Base-by-base conservation (phyloP, 2,888 invertebrate genomes). In the Cosmorhoe ocellata region DNA sequence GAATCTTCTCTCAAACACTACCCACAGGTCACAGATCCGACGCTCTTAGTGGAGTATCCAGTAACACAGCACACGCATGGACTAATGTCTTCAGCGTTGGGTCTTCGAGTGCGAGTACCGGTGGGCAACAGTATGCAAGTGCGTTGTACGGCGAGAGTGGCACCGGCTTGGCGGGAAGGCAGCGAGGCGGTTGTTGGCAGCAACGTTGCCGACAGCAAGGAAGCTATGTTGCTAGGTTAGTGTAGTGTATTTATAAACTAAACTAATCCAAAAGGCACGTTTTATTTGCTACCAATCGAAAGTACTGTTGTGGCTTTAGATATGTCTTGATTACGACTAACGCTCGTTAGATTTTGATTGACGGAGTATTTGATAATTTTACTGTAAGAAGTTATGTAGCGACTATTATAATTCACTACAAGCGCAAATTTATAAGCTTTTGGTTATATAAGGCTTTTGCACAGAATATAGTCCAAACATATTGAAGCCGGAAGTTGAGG, bases 121-220 rank as follows among this genome's bases (percentile, higher is more conserved):
- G 69, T 80, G 0, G 85, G 88, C 0, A 66, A 72, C 22, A 88
- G 87, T 0, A 85, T 89, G 87, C 84, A 89, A 54, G 90, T 89
- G 38, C 76, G 82, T 0, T 90, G 90, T 51, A 84, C 84, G 0
- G 89, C 90, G 0, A 67, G 87, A 1, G 90, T 90, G 0, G 86
- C 89, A 0, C 88, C 89, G 0, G 81, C 87, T 0, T 89, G 89
- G 89, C 64, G 87, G 37, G 89, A 90, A 66, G 89, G 88, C 54
- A 88, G 90, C 58, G 89, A 90, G 41, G 89, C 89, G 1, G 89
- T 90, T 0, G 82, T 89, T 0, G 89, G 87, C 3, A 87, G 84
- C 64, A 84, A 85, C 53, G 71, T 90, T 0, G 86, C 87, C 38
- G 90, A 89, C 51, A 89, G 89, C 64, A 90, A 89, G 57, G 89